Conservation (phyloP, 2,888 invertebrate species). For the Anthophora plumipes region DNA sequence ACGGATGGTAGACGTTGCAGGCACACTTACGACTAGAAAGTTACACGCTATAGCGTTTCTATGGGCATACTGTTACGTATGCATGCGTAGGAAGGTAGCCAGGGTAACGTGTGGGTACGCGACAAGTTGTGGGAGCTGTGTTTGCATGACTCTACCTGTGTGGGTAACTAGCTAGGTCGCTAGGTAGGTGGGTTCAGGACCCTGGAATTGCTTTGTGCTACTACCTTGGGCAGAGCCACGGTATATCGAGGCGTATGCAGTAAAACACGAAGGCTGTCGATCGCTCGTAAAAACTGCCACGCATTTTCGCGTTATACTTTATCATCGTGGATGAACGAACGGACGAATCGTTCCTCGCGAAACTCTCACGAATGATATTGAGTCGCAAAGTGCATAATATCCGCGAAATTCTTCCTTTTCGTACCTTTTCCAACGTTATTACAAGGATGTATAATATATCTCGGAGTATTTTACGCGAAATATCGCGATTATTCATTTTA, state of each 20-base stretch:
- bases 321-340: not conserved
- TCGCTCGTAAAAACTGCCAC: conserved; percentile 29
- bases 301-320: conserved; percentile 4
- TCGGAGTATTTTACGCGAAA: not conserved
- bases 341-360: not conserved
- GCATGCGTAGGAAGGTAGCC: conserved; percentile 45
- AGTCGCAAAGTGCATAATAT: not conserved
- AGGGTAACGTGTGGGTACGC: conserved; percentile 21
- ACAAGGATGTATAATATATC: not conserved
- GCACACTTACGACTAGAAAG: not conserved
- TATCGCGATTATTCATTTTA: not conserved
- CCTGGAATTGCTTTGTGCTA: conserved; percentile 52
- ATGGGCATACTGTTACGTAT: conserved; percentile 7
- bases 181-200: conserved; percentile 62
- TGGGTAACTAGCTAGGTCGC: conserved; percentile 67
- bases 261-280: conserved; percentile 67
- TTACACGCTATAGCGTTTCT: not conserved
- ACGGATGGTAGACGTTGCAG: conserved; percentile 26
- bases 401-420: not conserved
- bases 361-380: not conserved
- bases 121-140: conserved; percentile 12
- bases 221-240: conserved; percentile 41
- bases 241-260: conserved; percentile 40
- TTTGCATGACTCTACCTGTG: conserved; percentile 13
- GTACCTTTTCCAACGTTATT: not conserved